Evolutionary conservation across 2,797 vertebrate genomes (phyloP), one percentile per base, ranked within the genome.

Genomic region (Pantherophis vulpinus): DNA sequence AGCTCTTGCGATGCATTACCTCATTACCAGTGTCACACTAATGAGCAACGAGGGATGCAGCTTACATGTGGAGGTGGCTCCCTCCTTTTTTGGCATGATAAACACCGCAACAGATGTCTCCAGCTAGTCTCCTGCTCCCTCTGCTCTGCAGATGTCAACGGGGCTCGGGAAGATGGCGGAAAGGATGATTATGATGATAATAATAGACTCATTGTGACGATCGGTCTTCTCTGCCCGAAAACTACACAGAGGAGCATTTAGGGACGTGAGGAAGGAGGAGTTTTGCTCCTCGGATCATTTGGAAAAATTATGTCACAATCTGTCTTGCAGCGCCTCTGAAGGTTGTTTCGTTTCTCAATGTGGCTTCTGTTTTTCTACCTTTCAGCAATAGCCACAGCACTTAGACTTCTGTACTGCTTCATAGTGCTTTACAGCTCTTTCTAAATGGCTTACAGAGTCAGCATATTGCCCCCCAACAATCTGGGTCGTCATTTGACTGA

Each of bases 31-130:
- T 9, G 13, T 74, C 5, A 3, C 60, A 60, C 86, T 93, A 93
- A 94, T 93, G 93, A 93, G 92, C 86, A 93, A 56, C 25, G 0
- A 16, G 91, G 90, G 63, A 94, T 90, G 92, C 79, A 93, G 91
- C 91, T 91, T 90, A 89, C 54, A 93, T 86, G 91, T 54, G 60
- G 60, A 91, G 63, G 79, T 58, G 18, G 60, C 56, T 55, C 91
- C 91, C 58, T 0, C 1, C 25, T 16, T 63, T 56, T 83, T 27
- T 47, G 79, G 5, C 2, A 54, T 90, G 93, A 74, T 91, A 32
- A 90, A 89, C 91, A 91, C 23, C 10, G 37, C 59, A 91, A n/a
- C 87, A 94, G 94, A 93, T 92, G 70, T 93, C 92, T 92, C 70
- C 0, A 0, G 27, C 42, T 37, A 92, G 58, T 60, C n/a, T 89